Evolutionary conservation across 1,140 invertebrate genomes (phyloP), one percentile per base, ranked within the genome.

Genomic region (Zaprionus tsacasi): DNA sequence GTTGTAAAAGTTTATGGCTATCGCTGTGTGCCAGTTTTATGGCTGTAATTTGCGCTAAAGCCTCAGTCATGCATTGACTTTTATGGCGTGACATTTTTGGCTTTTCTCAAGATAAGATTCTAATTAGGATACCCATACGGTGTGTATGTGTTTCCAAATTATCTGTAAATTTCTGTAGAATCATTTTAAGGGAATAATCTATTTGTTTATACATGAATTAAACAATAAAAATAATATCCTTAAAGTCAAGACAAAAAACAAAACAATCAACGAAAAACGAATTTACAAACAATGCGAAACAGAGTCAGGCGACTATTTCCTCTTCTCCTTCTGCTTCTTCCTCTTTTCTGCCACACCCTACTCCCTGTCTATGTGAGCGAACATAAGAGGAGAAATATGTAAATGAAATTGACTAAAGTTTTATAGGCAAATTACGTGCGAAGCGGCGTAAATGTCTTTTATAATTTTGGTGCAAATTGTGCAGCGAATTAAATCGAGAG

Each of bases 31-130:
- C 45, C 45, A 68, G 27, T 68, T 73, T 68, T 73, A 73, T 74
- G 71, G 61, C 21, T 57, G 71, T 57, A 48, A 74, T 74, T 74
- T 70, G 66, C 13, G 38, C 65, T 61, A 40, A 25, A 43, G 50
- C 70, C 50, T 27, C 11, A n/a, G n/a, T 48, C n/a, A 25, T 50
- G 40, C 71, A 69, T 61, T 58, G 66, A 21, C 27, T 74, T 74
- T 70, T 69, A 63, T 74, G 66, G 52, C 52, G 58, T 57, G 52
- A 74, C 58, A 70, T 74, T 70, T 74, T 70, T 74, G 71, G 68
- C 54, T 74, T 45, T 12, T 25, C 33, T 25, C 11, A 25, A 61
- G 58, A 63, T 70, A 70, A 74, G 66, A 70, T 70, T 70, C 66
- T 52, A 70, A 70, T 70, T 74, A 63, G 52, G 52, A 74, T 61